Conservation (phyloP, 2,113 vertebrate species). For the Mormyrus iriodes region DNA sequence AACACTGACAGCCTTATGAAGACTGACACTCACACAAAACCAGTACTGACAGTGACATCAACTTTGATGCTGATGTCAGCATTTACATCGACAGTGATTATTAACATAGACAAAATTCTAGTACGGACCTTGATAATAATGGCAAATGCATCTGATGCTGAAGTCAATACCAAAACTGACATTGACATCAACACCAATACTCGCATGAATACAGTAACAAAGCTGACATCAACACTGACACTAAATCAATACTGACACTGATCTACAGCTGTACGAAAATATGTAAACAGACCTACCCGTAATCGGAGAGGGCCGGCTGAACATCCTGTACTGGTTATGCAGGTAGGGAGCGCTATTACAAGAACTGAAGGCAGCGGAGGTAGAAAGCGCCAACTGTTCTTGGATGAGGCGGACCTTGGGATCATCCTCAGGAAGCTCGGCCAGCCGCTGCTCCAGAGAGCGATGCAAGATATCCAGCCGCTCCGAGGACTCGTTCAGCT, state of each 20-base stretch:
- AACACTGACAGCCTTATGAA: background rate
- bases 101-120: background rate
- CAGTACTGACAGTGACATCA: background rate
- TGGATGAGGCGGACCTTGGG: slow-evolving; percentile 76
- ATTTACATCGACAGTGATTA: no score
- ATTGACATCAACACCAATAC: background rate
- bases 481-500: slow-evolving; percentile 75
- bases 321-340: slow-evolving; percentile 76
- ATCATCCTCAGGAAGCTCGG: slow-evolving; percentile 77
- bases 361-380: slow-evolving; percentile 69
- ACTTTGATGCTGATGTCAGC: background rate
- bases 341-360: slow-evolving; percentile 68
- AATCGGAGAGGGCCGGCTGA: slow-evolving; percentile 79
- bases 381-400: slow-evolving; percentile 72
- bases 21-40: background rate
- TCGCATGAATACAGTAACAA: no score
- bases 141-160: no score
- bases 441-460: slow-evolving; percentile 71
- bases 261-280: background rate
- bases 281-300: slow-evolving; percentile 59
- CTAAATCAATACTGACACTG: background rate
- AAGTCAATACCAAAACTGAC: background rate
- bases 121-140: background rate
- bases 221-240: no score
- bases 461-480: slow-evolving; percentile 73